Evolutionary conservation across 2,888 invertebrate species (phyloP), one percentile per base, ranked within the genome.

Genomic region (Augochlorella aurata): DNA sequence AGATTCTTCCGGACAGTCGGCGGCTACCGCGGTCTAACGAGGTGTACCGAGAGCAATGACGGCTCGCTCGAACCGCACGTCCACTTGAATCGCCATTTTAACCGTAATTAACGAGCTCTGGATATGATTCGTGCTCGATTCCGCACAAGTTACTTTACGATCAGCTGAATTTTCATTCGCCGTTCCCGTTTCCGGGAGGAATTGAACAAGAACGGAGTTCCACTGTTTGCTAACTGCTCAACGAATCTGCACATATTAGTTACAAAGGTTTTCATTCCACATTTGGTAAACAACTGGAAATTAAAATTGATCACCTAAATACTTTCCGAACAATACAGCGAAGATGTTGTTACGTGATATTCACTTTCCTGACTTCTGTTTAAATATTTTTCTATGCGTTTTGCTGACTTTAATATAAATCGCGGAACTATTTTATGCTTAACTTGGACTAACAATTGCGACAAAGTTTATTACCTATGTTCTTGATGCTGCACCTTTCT

Each of bases 51-150:
- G 50, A 77, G 65, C 63, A 65, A 24, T 18, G 24, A 63, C 18
- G 63, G 44, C 63, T 16, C 18, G 18, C 38, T 38, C 38, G 38
- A 54, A 47, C 29, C 21, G 24, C 50, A 5, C 18, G 61, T 44
- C 29, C 63, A 38, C 63, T 63, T 63, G 63, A 63, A 63, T 63
- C 63, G 38, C 49, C 47, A 38, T 68, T 75, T 75, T 61, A 44
- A 61, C 5, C 61, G 50, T 61, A 52, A 78, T 78, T 78, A 78
- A 78, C 78, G 50, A 14, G 47, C 16, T 47, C 16, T 49, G 12
- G 49, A 47, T 9, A 49, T 24, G 49, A 49, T 18, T 68, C 67
- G 4, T n/a, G 16, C 12, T 69, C 61, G 18, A 21, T 44, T 70
- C 38, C 21, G 8, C 47, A 14, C n/a, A 21, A 47, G 67, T 47